Evolutionary conservation across 2,888 invertebrate genomes (phyloP), one percentile per base, ranked within the genome.

Genomic region (Cylloceria caligata): DNA sequence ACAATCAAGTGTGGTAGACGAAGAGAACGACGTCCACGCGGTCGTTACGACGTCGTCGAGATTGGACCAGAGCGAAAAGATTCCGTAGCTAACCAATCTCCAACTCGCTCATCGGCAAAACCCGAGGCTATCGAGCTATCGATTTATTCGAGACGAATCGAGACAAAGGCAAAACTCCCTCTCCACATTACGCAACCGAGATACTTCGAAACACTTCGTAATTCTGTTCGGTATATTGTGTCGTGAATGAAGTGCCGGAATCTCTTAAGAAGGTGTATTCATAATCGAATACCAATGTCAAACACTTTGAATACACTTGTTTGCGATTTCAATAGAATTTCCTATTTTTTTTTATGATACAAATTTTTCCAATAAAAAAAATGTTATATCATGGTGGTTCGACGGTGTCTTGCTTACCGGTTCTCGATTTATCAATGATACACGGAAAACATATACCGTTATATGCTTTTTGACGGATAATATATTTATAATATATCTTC

Each of bases 11-110:
- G 64, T 42, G 64, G 24, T 16, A 64, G 39, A 42, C 64, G 64
- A 39, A 24, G 13, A 42, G 21, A 6, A 39, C 64, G 11, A 64
- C 30, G 16, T 16, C 11, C 64, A 64, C 7, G 42, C n/a, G 7
- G 42, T 64, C 64, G 64, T 64, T 64, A 64, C 64, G 64, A 64
- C 64, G 24, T 64, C 64, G 64, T 64, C 64, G 39, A 42, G 64
- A 64, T 64, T 64, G 64, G 24, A 64, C 64, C 42, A 36, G 21
- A 64, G 24, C 64, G 39, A 64, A 64, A 39, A 39, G 64, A 42
- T 64, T 64, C n/a, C 42, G 42, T 64, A 39, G 64, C 42, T 42
- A 42, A 64, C 64, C 64, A 39, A 42, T 39, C 34, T 34, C 64
- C 27, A 39, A 7, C 39, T 4, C 19, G 39, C n/a, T 21, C 19